Evolutionary conservation across 2,797 vertebrate genomes (phyloP), one percentile per base, ranked within the genome.

Genomic region (Cirrhinus mrigala): DNA sequence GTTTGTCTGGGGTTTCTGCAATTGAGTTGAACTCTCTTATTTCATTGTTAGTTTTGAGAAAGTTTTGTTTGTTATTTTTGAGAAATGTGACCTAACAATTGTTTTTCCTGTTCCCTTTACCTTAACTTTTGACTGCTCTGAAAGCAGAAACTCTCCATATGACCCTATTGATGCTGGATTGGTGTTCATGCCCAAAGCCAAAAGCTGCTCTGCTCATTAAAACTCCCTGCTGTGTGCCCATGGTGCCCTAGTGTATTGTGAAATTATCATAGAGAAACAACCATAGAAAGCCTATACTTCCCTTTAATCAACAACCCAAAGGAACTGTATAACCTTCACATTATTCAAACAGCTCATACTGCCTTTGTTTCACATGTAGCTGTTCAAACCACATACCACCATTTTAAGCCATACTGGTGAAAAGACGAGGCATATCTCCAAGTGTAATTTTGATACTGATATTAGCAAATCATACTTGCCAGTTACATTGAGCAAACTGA

Each of bases 251-350:
- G 85, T 86, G 40, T 83, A 75, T 81, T 83, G 83, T 56, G 16
- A 77, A 87, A 87, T 90, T 87, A 88, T 82, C 73, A 79, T 85
- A 82, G 73, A 86, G 76, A 87, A 84, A 64, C 58, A 76, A 24
- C 62, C 83, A 73, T 24, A 66, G 56, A 83, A 68, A 76, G 66
- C 37, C 29, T 70, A 79, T 44, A 52, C 44, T 68, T 71, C 68
- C 48, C 68, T 85, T 85, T 79, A 85, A 87, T 85, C 83, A 85
- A 70, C 54, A 78, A 85, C 48, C 68, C 80, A 60, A 22, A 88
- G 81, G 50, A 85, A n/a, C 37, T 77, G 14, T 81, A 75, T 56
- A 62, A 44, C 22, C 37, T 60, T 75, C 70, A 69, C 54, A 20
- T 64, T 78, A 71, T 76, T 69, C 20, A 54, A 79, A 66, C 78